These are phyloP conservation scores for Somateria mollissima DNA, from an alignment of 2,797 vertebrate species.

Conservation along the genomic window DNA sequence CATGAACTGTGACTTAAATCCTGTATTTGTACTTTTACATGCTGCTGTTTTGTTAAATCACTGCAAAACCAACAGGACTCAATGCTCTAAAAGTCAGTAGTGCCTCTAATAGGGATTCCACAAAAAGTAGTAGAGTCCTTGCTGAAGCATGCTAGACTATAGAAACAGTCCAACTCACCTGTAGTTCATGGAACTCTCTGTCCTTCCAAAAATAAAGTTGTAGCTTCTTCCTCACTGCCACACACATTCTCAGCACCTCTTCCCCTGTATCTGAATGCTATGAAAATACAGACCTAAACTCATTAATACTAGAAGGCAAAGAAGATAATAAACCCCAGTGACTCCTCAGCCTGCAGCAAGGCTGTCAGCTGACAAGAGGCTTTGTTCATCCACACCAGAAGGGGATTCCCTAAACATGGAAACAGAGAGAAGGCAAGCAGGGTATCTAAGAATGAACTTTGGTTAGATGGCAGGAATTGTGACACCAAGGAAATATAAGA, in stretches of 20 bases:
- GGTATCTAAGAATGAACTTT: background rate
- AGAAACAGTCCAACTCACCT: slow-evolving; percentile 78
- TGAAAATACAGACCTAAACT: slow-evolving; percentile 18
- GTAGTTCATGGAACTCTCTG: slow-evolving; percentile 93
- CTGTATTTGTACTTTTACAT: background rate
- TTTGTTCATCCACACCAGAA: background rate
- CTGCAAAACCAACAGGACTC: background rate
- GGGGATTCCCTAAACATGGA: background rate
- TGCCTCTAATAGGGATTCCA: background rate
- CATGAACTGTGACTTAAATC: background rate
- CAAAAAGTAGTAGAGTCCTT: background rate
- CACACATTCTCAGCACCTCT: slow-evolving; percentile 92
- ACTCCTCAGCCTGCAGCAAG: background rate
- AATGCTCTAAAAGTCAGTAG: background rate
- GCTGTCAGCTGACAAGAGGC: background rate
- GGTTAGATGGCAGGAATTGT: background rate
- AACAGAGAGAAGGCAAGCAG: rapidly evolving
- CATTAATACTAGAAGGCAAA: background rate
- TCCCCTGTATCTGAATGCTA: slow-evolving; percentile 89
- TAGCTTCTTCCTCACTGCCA: slow-evolving; percentile 94
- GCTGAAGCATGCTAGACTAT: background rate
- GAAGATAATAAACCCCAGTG: background rate
- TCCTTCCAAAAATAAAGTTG: slow-evolving; percentile 98
- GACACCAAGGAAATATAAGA: background rate
- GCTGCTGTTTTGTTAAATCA: background rate